Conservation (phyloP, 2,113 vertebrate genomes). For the Formicarius rufipectus region DNA sequence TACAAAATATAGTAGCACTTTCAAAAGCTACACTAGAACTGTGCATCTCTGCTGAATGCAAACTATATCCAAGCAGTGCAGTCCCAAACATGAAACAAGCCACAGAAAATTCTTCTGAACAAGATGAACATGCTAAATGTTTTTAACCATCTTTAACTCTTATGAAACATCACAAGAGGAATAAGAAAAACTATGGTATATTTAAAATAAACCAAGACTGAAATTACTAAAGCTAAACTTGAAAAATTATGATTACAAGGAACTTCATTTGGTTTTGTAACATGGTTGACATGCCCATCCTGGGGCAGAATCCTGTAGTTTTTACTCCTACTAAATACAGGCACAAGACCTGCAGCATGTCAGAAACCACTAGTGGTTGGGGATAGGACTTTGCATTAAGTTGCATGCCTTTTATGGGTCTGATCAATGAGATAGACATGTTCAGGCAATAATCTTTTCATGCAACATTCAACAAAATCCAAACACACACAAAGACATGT, state of each 20-base stretch:
- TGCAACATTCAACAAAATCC: not conserved
- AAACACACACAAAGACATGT: not conserved
- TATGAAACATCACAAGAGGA: not conserved
- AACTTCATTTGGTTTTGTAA: not conserved
- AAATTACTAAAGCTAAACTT: not conserved
- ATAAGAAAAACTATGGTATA: not conserved
- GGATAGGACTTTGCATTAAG: not conserved
- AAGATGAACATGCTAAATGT: not conserved
- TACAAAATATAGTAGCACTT: not conserved
- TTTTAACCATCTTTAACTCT: not conserved
- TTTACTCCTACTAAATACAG: not conserved
- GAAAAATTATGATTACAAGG: not conserved
- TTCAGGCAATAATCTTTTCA: not conserved
- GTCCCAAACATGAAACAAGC: not conserved
- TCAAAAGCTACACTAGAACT: not conserved
- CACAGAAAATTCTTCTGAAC: not conserved
- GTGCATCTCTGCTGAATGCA: not conserved
- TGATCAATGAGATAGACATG: not conserved
- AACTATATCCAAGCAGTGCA: not conserved
- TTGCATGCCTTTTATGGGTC: not conserved
- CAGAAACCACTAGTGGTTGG: not conserved
- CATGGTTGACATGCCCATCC: not conserved
- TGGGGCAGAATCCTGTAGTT: not conserved
- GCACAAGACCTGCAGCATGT: not conserved
- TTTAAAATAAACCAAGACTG: not conserved